phyloP scores from a whole-genome alignment of 2,888 invertebrate species.

The Cantharis lateralis region DNA sequence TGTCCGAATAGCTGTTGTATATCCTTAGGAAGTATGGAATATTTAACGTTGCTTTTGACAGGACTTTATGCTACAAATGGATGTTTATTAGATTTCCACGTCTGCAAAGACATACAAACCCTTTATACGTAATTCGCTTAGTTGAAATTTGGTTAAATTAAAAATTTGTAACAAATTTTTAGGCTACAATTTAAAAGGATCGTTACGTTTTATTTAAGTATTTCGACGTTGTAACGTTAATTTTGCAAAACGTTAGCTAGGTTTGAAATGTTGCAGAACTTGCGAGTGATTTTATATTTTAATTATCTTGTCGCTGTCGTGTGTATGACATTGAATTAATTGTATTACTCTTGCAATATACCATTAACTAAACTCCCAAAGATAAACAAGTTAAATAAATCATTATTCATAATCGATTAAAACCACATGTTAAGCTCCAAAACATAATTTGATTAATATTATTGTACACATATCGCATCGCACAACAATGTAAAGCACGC shows the following conservation, averaged over 20 bases:
- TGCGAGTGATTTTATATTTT: not conserved
- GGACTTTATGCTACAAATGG: constrained; percentile 15
- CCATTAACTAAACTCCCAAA: not conserved
- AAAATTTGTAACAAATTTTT: not conserved
- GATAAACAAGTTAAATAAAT: not conserved
- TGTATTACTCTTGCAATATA: not conserved
- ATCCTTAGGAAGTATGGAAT: constrained; percentile 15
- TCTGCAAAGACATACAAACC: not conserved
- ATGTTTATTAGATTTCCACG: constrained; percentile 19
- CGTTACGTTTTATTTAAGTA: not conserved
- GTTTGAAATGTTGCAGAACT: not conserved
- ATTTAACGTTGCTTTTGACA: constrained; percentile 21
- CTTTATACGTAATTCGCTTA: not conserved
- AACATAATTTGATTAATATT: not conserved
- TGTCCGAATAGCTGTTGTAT: constrained; percentile 10
- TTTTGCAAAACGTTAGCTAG: not conserved
- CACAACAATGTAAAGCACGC: not conserved
- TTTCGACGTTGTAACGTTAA: not conserved
- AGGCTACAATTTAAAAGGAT: not conserved
- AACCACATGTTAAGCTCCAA: not conserved
- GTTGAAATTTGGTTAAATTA: not conserved
- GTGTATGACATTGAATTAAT: not conserved
- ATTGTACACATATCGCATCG: not conserved
- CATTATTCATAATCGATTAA: not conserved
- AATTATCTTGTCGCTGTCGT: not conserved